phyloP scores from a whole-genome alignment of 92 coral and sea anemone genomes.

The Desmophyllum pertusum region DNA sequence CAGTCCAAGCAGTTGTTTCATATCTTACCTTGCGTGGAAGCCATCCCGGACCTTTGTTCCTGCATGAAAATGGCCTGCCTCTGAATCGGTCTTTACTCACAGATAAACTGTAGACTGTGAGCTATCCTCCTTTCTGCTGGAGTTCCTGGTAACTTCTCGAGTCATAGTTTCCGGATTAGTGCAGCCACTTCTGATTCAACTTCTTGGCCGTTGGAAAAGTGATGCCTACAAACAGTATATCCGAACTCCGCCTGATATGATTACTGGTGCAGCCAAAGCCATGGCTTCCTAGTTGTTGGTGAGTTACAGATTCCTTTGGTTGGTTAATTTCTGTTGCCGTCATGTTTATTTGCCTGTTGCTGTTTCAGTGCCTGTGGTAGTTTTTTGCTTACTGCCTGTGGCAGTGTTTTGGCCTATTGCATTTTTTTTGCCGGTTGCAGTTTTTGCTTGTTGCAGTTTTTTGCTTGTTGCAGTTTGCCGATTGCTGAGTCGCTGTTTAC shows the following conservation, averaged over 20 bases:
- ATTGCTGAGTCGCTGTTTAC: background rate
- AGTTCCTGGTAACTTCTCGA: slow-evolving; percentile 29
- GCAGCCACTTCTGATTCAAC: slow-evolving; percentile 36
- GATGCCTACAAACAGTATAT: slow-evolving; percentile 48
- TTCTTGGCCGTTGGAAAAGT: slow-evolving; percentile 52
- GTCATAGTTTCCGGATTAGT: slow-evolving; percentile 50
- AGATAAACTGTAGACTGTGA: slow-evolving; percentile 6
- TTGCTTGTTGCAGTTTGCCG: background rate
- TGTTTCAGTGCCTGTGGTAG: too few relatives aligned
- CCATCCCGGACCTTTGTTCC: slow-evolving; percentile 17
- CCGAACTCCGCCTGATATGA: slow-evolving; percentile 28
- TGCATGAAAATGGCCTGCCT: slow-evolving; percentile 40
- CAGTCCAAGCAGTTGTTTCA: slow-evolving; percentile 28
- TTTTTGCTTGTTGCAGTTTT: background rate
- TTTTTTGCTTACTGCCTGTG: too few relatives aligned
- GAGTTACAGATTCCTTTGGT: background rate
- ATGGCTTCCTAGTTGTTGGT: background rate
- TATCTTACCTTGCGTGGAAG: slow-evolving; percentile 16
- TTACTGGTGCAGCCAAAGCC: slow-evolving; percentile 2
- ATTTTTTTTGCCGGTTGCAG: too few relatives aligned
- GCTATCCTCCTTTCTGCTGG: slow-evolving; percentile 20
- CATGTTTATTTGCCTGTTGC: too few relatives aligned
- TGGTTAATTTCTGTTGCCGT: too few relatives aligned
- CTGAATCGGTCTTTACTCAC: slow-evolving; percentile 28
- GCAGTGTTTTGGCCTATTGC: background rate